Evolutionary conservation across 1,140 invertebrate genomes (phyloP).

Genomic region (Trichoplusia ni): DNA sequence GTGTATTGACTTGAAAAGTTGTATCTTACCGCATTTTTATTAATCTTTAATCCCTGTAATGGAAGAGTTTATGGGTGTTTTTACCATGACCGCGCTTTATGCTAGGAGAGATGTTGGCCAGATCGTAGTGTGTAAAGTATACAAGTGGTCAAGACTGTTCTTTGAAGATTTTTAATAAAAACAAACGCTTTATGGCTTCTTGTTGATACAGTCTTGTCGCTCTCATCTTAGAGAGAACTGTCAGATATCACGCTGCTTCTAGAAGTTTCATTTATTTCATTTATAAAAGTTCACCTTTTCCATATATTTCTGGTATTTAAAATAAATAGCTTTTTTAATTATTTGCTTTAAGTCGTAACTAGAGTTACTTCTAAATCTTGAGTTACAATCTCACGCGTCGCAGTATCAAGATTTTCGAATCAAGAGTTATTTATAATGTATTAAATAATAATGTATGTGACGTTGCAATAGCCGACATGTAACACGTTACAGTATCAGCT

Average conservation of each 20-base stretch:
- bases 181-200: neutral
- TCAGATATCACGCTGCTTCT: no score
- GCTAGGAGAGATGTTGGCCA: neutral
- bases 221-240: neutral
- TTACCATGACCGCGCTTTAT: neutral
- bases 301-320: no score
- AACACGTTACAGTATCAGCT: slow-evolving; percentile 5
- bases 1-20: slow-evolving; percentile 30
- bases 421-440: no score
- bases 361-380: no score
- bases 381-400: no score
- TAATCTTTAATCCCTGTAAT: neutral
- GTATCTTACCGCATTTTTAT: slow-evolving; percentile 2
- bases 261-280: no score
- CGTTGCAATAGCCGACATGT: neutral
- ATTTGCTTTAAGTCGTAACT: neutral
- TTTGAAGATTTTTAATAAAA: neutral
- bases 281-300: no score
- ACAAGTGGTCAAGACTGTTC: neutral
- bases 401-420: no score
- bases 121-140: neutral
- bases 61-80: neutral
- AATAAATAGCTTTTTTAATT: no score
- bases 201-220: neutral
- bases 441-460: neutral